These are phyloP conservation scores for Oceanodroma tethys DNA, from an alignment of 2,113 vertebrate genomes.

Conservation along the genomic window DNA sequence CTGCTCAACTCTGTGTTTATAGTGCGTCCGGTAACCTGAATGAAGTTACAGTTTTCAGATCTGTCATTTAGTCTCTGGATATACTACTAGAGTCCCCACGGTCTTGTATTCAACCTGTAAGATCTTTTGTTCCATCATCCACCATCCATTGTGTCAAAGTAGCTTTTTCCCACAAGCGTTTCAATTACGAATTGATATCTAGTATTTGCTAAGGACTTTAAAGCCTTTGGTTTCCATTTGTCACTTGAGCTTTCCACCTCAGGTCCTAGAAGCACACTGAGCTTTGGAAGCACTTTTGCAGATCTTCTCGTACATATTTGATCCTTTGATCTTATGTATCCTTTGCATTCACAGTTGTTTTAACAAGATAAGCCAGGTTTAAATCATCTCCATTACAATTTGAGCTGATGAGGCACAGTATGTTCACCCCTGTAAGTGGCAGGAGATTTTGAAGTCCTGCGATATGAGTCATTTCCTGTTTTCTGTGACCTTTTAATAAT, in stretches of 20 bases:
- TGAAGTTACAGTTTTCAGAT: slow-evolving; percentile 30
- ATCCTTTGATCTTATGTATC: slow-evolving; percentile 10
- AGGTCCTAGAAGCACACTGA: not conserved
- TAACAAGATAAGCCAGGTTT: not conserved
- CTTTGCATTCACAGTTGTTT: slow-evolving; percentile 10
- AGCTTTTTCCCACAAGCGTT: not conserved
- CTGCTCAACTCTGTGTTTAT: slow-evolving; percentile 20
- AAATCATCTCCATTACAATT: slow-evolving; percentile 1
- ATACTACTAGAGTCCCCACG: not conserved
- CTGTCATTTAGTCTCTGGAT: not conserved
- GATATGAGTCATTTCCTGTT: not conserved
- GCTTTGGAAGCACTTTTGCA: slow-evolving; percentile 36
- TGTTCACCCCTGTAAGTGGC: not conserved
- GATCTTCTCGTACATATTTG: not conserved
- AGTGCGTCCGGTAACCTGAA: not conserved
- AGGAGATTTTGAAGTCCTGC: not conserved
- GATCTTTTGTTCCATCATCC: slow-evolving; percentile 14
- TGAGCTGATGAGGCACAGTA: not conserved
- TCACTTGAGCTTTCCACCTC: slow-evolving; percentile 2
- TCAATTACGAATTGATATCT: not conserved
- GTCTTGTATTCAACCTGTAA: slow-evolving; percentile 13
- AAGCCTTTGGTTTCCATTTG: slow-evolving; percentile 19
- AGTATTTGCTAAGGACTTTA: slow-evolving; percentile 12
- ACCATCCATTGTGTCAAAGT: not conserved
- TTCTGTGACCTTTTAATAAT: not conserved